Evolutionary conservation across 2,888 invertebrate species (phyloP).

Genomic region (Phortica okadai): DNA sequence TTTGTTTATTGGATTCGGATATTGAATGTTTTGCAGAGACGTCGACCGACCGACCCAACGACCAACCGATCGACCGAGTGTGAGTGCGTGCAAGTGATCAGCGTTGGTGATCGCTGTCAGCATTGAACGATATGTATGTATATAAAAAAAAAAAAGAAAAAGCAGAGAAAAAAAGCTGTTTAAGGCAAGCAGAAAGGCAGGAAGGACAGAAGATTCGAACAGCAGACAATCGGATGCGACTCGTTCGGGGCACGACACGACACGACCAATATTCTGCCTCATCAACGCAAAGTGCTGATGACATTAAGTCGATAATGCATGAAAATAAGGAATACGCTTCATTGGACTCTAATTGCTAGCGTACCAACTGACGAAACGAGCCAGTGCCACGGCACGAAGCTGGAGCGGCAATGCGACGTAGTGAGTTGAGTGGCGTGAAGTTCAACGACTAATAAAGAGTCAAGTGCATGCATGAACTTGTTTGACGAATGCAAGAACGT

Average conservation of each 20-base stretch:
- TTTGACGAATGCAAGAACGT: not conserved
- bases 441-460: not conserved
- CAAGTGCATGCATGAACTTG: slow-evolving; percentile 24
- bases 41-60: slow-evolving; percentile 48
- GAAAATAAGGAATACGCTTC: slow-evolving; percentile 69
- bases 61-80: slow-evolving; percentile 24
- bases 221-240: not conserved
- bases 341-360: slow-evolving; percentile 69
- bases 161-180: slow-evolving; percentile 30
- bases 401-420: slow-evolving; percentile 8
- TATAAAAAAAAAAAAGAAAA: slow-evolving; percentile 47
- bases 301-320: slow-evolving; percentile 69
- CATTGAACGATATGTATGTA: slow-evolving; percentile 24
- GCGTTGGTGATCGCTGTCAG: slow-evolving; percentile 55
- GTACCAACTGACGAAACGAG: slow-evolving; percentile 50
- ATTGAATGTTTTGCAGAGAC: slow-evolving; percentile 43
- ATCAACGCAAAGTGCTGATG: slow-evolving; percentile 56
- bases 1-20: slow-evolving; percentile 61
- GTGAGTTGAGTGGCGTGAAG: slow-evolving; percentile 1
- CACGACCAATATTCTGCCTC: slow-evolving; percentile 37
- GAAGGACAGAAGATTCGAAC: not conserved
- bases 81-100: slow-evolving; percentile 59
- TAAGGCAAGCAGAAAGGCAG: slow-evolving; percentile 39
- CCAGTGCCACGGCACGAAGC: slow-evolving; percentile 35
- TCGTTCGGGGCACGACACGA: not conserved